Base-by-base conservation (phyloP, 1,140 invertebrate species). In the Drosophila kikkawai region DNA sequence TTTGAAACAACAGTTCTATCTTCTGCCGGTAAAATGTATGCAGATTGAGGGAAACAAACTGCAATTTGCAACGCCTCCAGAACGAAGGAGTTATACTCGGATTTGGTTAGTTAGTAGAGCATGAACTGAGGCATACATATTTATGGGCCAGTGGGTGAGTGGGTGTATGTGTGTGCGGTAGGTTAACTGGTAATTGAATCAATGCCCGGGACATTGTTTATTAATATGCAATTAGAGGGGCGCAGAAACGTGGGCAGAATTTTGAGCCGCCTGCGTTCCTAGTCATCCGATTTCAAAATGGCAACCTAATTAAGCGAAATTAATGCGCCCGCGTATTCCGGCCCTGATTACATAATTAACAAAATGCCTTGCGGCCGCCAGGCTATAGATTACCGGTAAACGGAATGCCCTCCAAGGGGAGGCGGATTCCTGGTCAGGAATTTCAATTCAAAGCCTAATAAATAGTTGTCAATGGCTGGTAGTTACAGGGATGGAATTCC, bases 271-370 rank as follows among this genome's bases (percentile, higher is more conserved):
- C 22, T 73, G 37, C 7, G 55, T 29, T 59, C 39, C 36, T 42
- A 73, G 67, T 51, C 44, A 56, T 36, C 42, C 42, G 50, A 48
- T 47, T 71, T 29, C 44, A 42, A 26, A 71, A 73, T 71, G 51
- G 51, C 51, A 73, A 73, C 69, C 69, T 71, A 73, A 73, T 73
- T 73, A 73, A 60, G 53, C 53, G 67, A 73, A 73, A 73, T 73
- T 73, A 73, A 73, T 73, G 67, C 68, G 37, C 29, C 29, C 67
- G 53, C 69, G 53, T 41, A 60, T 22, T 60, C 32, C 56, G 36
- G 58, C 45, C 37, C 67, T 58, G 69, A 73, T 73, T 73, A 73
- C 68, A 60, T 73, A 73, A 73, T 73, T 73, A 73, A 60, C 69
- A 73, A 73, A 71, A 59, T 60, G 37, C 67, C 53, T 48, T 51